These are phyloP conservation scores for Autographa gamma DNA, from an alignment of 2,888 invertebrate species.

Conservation along the genomic window DNA sequence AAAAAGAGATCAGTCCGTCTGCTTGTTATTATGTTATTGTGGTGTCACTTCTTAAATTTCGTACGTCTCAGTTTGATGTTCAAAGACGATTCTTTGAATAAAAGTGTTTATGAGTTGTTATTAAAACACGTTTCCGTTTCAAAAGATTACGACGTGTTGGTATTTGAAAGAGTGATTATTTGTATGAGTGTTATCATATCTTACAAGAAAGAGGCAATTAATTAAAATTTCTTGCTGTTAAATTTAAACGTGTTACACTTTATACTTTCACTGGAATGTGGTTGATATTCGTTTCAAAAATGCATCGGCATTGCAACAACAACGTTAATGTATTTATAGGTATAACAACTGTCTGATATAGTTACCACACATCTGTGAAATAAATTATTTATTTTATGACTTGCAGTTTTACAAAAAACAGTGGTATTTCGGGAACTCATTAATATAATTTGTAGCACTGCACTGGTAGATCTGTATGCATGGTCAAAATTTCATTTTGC, in stretches of 20 bases:
- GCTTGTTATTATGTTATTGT: constrained; percentile 49
- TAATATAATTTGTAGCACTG: background rate
- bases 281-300: background rate
- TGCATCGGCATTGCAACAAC: too few relatives aligned
- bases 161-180: constrained; percentile 5
- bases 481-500: background rate
- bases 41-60: constrained; percentile 53
- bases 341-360: too few relatives aligned
- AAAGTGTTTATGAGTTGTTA: constrained; percentile 12
- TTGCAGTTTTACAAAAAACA: too few relatives aligned
- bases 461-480: background rate
- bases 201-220: too few relatives aligned
- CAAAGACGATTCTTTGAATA: constrained; percentile 29
- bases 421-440: background rate
- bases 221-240: too few relatives aligned
- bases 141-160: background rate
- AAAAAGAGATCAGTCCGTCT: constrained; percentile 36
- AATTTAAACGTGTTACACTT: background rate
- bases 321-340: too few relatives aligned
- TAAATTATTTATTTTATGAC: too few relatives aligned
- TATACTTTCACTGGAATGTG: background rate
- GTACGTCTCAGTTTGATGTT: constrained; percentile 28
- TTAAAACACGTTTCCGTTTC: constrained; percentile 21
- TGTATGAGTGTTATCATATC: constrained; percentile 9
- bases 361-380: too few relatives aligned